Conservation (phyloP, 2,113 vertebrate genomes). For the Sardina pilchardus region DNA sequence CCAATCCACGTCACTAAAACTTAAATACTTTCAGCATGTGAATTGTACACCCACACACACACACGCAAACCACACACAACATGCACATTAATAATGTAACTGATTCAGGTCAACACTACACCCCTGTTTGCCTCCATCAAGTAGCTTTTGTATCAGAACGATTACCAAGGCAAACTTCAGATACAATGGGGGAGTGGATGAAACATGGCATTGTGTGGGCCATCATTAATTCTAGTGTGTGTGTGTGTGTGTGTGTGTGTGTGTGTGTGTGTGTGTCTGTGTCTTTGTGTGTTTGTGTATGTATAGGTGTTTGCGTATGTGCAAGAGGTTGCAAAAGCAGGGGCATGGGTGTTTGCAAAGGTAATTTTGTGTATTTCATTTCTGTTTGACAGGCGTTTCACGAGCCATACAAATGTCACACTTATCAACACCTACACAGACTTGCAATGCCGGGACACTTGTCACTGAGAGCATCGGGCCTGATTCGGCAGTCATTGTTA, state of each 20-base stretch:
- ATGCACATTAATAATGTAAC: background rate
- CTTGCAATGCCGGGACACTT: background rate
- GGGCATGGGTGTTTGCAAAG: background rate
- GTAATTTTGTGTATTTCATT: background rate
- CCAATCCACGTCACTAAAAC: background rate
- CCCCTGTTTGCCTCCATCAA: conserved; percentile 55
- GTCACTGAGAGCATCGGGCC: no score
- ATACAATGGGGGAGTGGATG: background rate
- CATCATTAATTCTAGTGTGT: background rate
- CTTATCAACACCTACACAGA: conserved; percentile 16
- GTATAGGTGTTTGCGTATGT: background rate
- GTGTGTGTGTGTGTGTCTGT: background rate
- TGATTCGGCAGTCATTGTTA: background rate
- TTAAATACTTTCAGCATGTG: background rate
- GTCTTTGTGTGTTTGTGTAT: no score
- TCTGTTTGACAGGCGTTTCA: background rate
- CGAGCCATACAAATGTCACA: background rate
- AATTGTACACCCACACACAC: background rate
- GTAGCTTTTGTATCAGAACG: conserved; percentile 46
- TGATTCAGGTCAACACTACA: conserved; percentile 49
- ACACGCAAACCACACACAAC: background rate
- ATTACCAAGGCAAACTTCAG: conserved; percentile 60
- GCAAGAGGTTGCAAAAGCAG: background rate
- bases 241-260: conserved; percentile 13
- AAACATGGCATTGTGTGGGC: background rate